Evolutionary conservation across 2,113 vertebrate species (phyloP).

Genomic region (Aegypius monachus): DNA sequence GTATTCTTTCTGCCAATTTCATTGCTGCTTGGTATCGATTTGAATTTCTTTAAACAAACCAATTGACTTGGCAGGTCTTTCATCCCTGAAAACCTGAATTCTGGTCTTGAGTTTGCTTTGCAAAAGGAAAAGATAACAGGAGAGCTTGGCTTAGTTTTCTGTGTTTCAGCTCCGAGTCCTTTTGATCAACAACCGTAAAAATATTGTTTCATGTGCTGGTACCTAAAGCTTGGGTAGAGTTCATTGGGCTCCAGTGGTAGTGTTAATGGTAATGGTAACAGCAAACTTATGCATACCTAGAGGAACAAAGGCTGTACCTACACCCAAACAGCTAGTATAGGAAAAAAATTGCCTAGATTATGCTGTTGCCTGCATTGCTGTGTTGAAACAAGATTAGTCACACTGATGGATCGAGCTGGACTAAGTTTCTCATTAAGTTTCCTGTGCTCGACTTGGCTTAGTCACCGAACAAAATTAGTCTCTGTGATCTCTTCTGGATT

Average conservation of each 20-base stretch:
- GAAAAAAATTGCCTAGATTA: neutral
- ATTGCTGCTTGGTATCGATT: accelerated
- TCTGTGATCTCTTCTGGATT: no score
- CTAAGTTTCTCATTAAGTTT: neutral
- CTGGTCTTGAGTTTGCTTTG: neutral
- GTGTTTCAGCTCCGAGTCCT: neutral
- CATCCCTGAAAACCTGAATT: neutral
- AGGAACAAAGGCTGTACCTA: neutral
- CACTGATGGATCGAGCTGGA: accelerated
- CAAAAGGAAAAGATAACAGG: neutral
- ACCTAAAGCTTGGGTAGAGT: neutral
- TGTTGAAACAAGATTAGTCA: neutral
- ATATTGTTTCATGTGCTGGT: neutral
- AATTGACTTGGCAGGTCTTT: neutral
- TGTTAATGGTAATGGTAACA: neutral
- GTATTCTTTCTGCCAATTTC: neutral
- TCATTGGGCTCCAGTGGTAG: neutral
- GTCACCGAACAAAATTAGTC: no score
- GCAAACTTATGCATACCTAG: neutral
- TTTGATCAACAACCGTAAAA: neutral
- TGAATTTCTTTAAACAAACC: neutral
- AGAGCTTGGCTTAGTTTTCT: neutral
- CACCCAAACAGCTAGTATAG: neutral
- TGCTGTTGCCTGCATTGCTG: neutral
- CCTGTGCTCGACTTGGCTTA: neutral